Evolutionary conservation across 2,888 invertebrate genomes (phyloP), one percentile per base, ranked within the genome.

Genomic region (Siphonodentalium dalli): DNA sequence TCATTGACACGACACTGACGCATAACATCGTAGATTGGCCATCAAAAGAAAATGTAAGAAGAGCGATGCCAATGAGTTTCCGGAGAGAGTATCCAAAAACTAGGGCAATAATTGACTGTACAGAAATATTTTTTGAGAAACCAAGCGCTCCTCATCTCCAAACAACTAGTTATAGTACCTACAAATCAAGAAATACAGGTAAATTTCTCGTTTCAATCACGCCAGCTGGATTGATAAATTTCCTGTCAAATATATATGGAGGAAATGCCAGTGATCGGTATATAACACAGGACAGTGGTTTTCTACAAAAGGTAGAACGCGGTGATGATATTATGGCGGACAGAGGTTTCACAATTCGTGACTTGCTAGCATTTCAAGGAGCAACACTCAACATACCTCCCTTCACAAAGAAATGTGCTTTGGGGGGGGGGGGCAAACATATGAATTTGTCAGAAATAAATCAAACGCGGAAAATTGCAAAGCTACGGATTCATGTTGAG

Each of bases 11-110:
- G 15, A 26, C 43, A 11, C 42, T 54, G 13, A 7, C 21, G 7
- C n/a, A n/a, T n/a, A 47, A 42, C n/a, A n/a, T 42, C 8, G 2
- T 54, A 2, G 48, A 42, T 38, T 53, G 53, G 53, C 53, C 46
- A 28, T 35, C 35, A 11, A n/a, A 8, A 18, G 20, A 46, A 13
- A n/a, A 15, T n/a, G 34, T 29, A 3, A 39, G 33, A 27, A 44
- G 39, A 21, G 38, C 20, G 21, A 41, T 41, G 31, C 54, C 54
- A 11, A 3, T 0, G 11, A 38, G 24, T 15, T 54, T 54, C 21
- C 29, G 18, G 20, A 24, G 13, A 11, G 31, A 8, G 18, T 42
- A 15, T 53, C 35, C 53, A 23, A 46, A 46, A 8, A 27, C 29
- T 18, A 39, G 3, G 20, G 20, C 23, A 1, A 54, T 54, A 23